phyloP scores from a whole-genome alignment of 1,140 invertebrate genomes.

The Zaprionus capensis region DNA sequence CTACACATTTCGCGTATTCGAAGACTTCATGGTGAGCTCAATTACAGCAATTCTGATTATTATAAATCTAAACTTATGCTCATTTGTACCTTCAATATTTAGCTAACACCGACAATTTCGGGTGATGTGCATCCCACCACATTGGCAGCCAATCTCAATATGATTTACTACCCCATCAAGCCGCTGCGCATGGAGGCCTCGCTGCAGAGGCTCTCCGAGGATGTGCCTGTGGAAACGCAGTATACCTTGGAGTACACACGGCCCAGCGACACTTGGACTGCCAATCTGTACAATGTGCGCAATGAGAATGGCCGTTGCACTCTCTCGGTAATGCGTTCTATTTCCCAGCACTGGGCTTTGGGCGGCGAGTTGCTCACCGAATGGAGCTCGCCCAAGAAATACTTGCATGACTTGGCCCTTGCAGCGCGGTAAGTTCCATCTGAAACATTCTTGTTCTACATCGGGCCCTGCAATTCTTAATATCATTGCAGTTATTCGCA shows the following conservation, averaged over 20 bases:
- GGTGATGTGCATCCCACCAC: slow-evolving; percentile 79
- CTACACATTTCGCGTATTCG: slow-evolving; percentile 62
- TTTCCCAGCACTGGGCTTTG: slow-evolving; percentile 65
- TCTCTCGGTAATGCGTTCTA: slow-evolving; percentile 69
- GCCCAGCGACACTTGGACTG: slow-evolving; percentile 67
- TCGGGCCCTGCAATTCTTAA: neutral
- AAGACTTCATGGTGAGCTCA: slow-evolving; percentile 71
- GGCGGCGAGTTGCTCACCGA: slow-evolving; percentile 73
- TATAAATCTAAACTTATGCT: neutral
- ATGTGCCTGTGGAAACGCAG: slow-evolving; percentile 58
- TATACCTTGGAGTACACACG: slow-evolving; percentile 71
- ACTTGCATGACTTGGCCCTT: slow-evolving; percentile 61
- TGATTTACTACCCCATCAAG: slow-evolving; percentile 75
- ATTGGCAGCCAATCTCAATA: slow-evolving; percentile 72
- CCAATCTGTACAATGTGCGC: slow-evolving; percentile 72
- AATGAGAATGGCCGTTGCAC: slow-evolving; percentile 72
- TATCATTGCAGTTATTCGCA: slow-evolving; percentile 56
- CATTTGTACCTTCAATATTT: neutral
- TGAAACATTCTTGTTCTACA: neutral
- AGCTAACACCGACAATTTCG: slow-evolving; percentile 76
- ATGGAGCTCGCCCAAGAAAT: slow-evolving; percentile 66
- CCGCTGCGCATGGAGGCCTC: slow-evolving; percentile 69
- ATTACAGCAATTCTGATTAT: neutral
- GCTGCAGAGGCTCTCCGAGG: slow-evolving; percentile 59
- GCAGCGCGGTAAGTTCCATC: slow-evolving; percentile 57